These are phyloP conservation scores for Gasteruption jaculator DNA, from an alignment of 2,888 invertebrate genomes.

Conservation along the genomic window DNA sequence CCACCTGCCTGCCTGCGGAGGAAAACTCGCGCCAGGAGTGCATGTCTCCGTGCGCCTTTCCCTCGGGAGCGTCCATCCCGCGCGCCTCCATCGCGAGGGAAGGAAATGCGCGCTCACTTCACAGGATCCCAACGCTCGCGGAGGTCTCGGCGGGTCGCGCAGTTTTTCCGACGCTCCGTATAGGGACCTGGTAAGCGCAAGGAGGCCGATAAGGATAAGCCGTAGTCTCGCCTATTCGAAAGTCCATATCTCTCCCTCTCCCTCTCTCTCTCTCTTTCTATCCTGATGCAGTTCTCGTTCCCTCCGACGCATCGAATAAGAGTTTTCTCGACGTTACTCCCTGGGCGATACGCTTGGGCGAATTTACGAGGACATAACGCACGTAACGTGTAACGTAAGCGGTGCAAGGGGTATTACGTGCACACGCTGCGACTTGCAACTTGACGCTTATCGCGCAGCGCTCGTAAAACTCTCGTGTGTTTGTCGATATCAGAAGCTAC, in stretches of 20 bases:
- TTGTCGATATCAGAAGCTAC: too few species aligned
- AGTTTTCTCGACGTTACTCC: slow-evolving; percentile 24
- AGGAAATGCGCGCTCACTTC: slow-evolving; percentile 40
- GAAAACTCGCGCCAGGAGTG: neutral
- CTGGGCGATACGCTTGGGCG: slow-evolving; percentile 26
- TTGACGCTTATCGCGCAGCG: slow-evolving; percentile 33
- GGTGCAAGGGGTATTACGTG: too few species aligned
- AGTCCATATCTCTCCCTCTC: neutral
- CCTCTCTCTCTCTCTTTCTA: neutral
- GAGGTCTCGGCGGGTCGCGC: slow-evolving; percentile 25
- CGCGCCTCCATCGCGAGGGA: slow-evolving; percentile 11
- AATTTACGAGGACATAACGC: slow-evolving; percentile 38
- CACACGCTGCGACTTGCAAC: too few species aligned
- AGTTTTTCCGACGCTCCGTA: too few species aligned
- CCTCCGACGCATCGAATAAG: slow-evolving; percentile 4
- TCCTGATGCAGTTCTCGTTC: neutral
- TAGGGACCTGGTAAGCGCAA: slow-evolving; percentile 2
- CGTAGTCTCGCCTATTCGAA: slow-evolving; percentile 12
- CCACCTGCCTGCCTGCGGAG: slow-evolving; percentile 8
- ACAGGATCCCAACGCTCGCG: slow-evolving; percentile 38
- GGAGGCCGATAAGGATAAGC: slow-evolving; percentile 10
- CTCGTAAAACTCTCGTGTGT: too few species aligned
- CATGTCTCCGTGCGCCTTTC: slow-evolving; percentile 5
- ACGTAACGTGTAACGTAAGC: slow-evolving; percentile 30
- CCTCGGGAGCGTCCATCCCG: slow-evolving; percentile 18